Evolutionary conservation across 23 tunicate genomes (phyloP).

Genomic region (Ciona savignyi): DNA sequence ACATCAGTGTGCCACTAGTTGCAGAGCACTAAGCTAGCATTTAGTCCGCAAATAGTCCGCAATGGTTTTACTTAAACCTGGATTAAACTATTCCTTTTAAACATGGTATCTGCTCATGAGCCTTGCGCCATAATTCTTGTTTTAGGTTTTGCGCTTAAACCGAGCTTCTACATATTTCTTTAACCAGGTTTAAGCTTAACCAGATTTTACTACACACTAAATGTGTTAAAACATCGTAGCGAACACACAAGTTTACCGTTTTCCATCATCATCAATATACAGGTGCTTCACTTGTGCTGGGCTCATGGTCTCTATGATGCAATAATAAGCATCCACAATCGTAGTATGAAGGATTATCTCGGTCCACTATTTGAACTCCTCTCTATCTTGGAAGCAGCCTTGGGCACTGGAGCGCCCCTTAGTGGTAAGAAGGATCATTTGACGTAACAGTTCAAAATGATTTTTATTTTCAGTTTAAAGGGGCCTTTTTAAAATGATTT

Average conservation of each 20-base stretch:
- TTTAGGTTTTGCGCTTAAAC: background rate
- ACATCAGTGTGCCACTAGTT: too few relatives aligned
- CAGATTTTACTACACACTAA: background rate
- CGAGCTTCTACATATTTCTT: background rate
- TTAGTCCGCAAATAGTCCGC: too few relatives aligned
- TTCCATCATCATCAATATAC: background rate
- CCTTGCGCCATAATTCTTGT: too few relatives aligned
- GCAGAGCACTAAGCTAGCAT: too few relatives aligned
- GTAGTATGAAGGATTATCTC: conserved; percentile 72
- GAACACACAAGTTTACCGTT: background rate
- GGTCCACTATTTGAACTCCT: conserved; percentile 76
- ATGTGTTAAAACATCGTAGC: too few relatives aligned
- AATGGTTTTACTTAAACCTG: too few relatives aligned
- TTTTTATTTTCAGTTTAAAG: too few relatives aligned
- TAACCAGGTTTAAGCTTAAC: background rate
- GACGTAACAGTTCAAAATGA: too few relatives aligned
- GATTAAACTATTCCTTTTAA: too few relatives aligned
- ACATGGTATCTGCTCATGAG: too few relatives aligned
- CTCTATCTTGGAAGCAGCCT: conserved; percentile 34
- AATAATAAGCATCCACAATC: conserved; percentile 77
- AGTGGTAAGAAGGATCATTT: too few relatives aligned
- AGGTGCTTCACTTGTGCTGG: conserved; percentile 92
- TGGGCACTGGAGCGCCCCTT: conserved; percentile 25
- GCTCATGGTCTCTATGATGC: conserved; percentile 86
- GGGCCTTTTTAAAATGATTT: too few relatives aligned